These are phyloP conservation scores for Rhingia rostrata DNA, from an alignment of 2,888 invertebrate species.

Conservation along the genomic window DNA sequence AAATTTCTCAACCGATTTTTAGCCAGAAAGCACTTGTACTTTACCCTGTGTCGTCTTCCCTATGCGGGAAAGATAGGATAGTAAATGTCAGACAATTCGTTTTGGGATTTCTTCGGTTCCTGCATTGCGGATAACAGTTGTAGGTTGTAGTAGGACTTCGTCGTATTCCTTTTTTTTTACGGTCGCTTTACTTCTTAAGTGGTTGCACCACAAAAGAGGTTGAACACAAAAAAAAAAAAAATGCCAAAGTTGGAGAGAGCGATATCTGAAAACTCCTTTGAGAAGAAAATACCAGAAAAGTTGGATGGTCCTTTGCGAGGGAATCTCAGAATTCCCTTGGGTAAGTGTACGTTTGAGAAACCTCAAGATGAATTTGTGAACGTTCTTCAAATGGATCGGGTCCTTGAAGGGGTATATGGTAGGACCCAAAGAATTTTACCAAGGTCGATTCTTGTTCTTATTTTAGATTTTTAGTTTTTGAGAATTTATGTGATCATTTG, in stretches of 20 bases:
- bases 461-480: no score
- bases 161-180: not conserved
- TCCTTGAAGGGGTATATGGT: no score
- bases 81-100: conserved; percentile 58
- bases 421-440: no score
- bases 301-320: conserved; percentile 29
- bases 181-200: conserved; percentile 48
- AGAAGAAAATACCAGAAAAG: conserved; percentile 14
- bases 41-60: not conserved
- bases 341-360: not conserved
- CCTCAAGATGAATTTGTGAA: not conserved
- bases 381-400: no score
- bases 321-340: conserved; percentile 15
- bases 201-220: conserved; percentile 61
- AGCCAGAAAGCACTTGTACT: conserved; percentile 9
- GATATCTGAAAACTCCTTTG: conserved; percentile 8
- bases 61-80: conserved; percentile 8
- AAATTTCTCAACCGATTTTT: conserved; percentile 37
- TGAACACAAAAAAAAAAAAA: conserved; percentile 44
- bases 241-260: conserved; percentile 17
- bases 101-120: conserved; percentile 51
- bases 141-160: conserved; percentile 24
- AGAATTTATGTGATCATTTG: no score
- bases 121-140: conserved; percentile 65
- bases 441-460: no score